Evolutionary conservation across 2,113 vertebrate species (phyloP).

Genomic region (Sceloporus undulatus): DNA sequence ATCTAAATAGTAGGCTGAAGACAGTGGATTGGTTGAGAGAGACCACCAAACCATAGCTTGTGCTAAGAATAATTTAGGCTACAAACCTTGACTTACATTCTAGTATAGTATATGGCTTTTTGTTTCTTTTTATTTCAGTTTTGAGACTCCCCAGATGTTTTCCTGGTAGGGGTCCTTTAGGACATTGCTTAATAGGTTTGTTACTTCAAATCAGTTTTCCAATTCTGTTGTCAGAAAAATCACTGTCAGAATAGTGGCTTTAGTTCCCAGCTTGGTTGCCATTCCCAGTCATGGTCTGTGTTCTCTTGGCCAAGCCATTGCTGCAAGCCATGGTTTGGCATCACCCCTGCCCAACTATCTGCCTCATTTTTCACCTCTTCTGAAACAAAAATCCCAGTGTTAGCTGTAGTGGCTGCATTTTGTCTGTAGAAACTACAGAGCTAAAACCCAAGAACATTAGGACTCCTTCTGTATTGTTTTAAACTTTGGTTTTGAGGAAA

Average conservation of each 20-base stretch:
- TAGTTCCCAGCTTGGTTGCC: neutral
- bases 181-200: neutral
- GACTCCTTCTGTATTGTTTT: too few relatives aligned
- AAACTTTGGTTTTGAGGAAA: neutral
- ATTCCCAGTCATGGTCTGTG: neutral
- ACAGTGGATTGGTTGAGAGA: neutral
- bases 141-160: too few relatives aligned
- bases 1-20: neutral
- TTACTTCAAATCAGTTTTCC: neutral
- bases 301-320: neutral
- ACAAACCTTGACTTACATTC: neutral
- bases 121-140: too few relatives aligned
- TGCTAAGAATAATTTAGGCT: neutral
- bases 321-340: neutral
- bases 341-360: neutral
- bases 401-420: neutral
- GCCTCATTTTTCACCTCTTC: neutral
- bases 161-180: neutral
- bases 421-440: neutral
- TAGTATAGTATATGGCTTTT: neutral
- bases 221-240: neutral
- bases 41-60: neutral
- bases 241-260: neutral
- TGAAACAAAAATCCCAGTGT: neutral
- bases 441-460: neutral